These are phyloP conservation scores for Anthopleura sola DNA, from an alignment of 64 coral and sea anemone genomes.

Conservation along the genomic window DNA sequence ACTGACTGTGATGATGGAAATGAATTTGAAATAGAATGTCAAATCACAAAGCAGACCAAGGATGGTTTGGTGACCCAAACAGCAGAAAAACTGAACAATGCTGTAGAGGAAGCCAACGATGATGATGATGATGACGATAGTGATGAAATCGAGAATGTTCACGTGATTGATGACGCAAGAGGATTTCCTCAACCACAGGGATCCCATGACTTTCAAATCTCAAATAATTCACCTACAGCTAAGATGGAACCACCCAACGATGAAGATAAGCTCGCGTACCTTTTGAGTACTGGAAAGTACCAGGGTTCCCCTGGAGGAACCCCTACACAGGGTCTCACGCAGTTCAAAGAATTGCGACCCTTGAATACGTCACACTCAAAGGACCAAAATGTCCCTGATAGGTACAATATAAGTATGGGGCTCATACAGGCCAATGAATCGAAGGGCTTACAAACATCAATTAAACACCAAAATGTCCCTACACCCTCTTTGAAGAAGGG, in stretches of 20 bases:
- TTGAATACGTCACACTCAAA: not conserved
- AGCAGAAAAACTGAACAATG: not conserved
- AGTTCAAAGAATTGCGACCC: not conserved
- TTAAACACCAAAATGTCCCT: not conserved
- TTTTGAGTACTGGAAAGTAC: constrained; percentile 1
- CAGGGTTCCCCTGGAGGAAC: not conserved
- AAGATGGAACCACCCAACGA: not conserved
- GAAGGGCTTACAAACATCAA: not conserved
- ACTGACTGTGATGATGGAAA: not conserved
- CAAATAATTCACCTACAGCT: not conserved
- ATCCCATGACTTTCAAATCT: not conserved
- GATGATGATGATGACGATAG: not conserved
- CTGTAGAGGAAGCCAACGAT: not conserved
- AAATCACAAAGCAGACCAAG: not conserved
- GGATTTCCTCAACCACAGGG: not conserved
- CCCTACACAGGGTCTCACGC: not conserved
- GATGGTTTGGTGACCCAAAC: not conserved
- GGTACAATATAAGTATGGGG: not conserved
- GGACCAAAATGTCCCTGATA: not conserved
- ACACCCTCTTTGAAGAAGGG: not conserved
- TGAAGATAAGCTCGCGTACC: not conserved
- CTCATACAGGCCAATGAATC: not conserved
- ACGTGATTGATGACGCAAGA: not conserved
- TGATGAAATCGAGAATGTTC: not conserved
- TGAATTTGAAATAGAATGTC: not conserved